A percentile compares a stretch with the other conserved stretches of the same genome.
Conservation (phyloP, 2,888 invertebrate species). For the Agrochola macilenta region DNA sequence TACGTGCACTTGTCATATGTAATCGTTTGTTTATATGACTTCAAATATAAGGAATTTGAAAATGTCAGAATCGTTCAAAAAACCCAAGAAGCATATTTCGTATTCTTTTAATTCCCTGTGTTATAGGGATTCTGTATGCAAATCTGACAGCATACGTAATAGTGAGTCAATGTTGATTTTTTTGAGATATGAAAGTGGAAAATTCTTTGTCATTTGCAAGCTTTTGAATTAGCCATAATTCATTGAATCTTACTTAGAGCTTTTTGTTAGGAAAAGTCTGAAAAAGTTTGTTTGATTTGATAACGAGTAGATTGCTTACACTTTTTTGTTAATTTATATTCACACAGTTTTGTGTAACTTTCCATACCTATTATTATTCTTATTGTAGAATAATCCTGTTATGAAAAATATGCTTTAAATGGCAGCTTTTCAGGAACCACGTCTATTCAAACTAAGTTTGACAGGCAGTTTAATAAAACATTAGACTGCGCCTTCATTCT, state of each 20-base stretch:
- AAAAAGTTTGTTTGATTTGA: background rate
- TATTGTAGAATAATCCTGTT: background rate
- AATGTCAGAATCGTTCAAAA: conserved; percentile 22
- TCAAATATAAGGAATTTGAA: conserved; percentile 22
- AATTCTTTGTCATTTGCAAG: conserved; percentile 9
- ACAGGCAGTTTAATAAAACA: background rate
- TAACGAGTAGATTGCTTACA: background rate
- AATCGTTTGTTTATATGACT: conserved; percentile 34
- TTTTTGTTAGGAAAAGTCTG: background rate
- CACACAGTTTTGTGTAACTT: background rate
- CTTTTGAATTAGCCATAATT: conserved; percentile 13
- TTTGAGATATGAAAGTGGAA: conserved; percentile 16
- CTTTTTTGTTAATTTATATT: background rate
- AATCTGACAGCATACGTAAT: conserved; percentile 52
- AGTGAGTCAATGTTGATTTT: conserved; percentile 44
- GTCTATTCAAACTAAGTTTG: background rate
- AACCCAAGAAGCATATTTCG: conserved; percentile 18
- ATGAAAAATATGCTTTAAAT: background rate
- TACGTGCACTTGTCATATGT: conserved; percentile 21
- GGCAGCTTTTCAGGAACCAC: background rate
- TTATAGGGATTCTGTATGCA: conserved; percentile 39
- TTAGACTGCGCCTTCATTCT: background rate
- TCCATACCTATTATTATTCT: too few species aligned
- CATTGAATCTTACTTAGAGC: background rate
- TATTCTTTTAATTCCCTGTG: conserved; percentile 48